Percentiles rank a stretch among this genome's conserved stretches.
phyloP scores from a whole-genome alignment of 2,888 invertebrate species.

The Andrena minutula region DNA sequence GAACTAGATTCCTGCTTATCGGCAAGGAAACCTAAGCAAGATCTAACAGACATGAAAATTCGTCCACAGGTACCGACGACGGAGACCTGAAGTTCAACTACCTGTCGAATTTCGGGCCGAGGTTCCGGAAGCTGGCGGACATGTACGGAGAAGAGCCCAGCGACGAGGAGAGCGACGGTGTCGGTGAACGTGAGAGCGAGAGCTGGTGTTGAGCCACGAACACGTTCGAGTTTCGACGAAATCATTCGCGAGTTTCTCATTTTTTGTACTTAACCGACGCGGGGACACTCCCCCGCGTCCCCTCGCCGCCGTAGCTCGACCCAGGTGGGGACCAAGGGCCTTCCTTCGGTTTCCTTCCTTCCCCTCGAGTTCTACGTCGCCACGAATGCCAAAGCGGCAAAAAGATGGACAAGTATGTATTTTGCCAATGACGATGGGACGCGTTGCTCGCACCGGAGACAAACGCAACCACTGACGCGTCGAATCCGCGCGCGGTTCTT shows the following conservation, averaged over 20 bases:
- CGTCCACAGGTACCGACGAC: conserved; percentile 92
- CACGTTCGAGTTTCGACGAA: not conserved
- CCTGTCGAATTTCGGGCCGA: conserved; percentile 97
- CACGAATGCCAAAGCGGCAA: conserved; percentile 24
- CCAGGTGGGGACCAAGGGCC: not conserved
- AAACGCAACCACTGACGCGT: not conserved
- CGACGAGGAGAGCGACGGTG: conserved; percentile 92
- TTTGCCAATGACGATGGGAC: conserved; percentile 2
- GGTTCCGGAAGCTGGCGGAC: conserved; percentile 96
- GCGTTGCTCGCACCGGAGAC: not conserved
- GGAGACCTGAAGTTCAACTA: conserved; percentile 98
- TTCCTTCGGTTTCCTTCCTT: not conserved
- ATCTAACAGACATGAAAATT: not conserved
- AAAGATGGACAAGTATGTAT: not conserved
- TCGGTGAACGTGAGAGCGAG: conserved; percentile 89
- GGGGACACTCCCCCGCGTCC: conserved; percentile 2
- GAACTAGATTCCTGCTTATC: not conserved
- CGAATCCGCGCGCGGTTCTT: not conserved
- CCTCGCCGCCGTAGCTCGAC: conserved; percentile 3
- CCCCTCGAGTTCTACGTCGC: conserved; percentile 1
- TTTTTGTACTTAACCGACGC: conserved; percentile 70
- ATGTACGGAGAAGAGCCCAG: conserved; percentile 97
- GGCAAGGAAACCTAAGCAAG: not conserved
- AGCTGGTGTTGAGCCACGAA: conserved; percentile 90
- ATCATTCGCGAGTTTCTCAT: conserved; percentile 31